A percentile compares a stretch with the other conserved stretches of the same genome.
These are phyloP conservation scores for Cryptocephalus moraei DNA, from an alignment of 2,888 invertebrate genomes.

Conservation along the genomic window DNA sequence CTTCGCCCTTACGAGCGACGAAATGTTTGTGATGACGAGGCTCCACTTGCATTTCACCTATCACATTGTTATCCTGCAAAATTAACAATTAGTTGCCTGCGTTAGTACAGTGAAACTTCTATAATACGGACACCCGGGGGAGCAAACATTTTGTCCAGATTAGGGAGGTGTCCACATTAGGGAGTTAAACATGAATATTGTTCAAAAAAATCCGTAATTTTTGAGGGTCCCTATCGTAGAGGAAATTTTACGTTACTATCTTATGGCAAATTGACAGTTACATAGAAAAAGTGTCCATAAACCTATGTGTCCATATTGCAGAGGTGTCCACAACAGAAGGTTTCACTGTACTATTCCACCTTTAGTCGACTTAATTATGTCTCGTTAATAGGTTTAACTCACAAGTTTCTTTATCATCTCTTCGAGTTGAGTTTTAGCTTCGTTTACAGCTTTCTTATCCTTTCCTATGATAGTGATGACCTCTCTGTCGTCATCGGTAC, in stretches of 20 bases:
- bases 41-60: slow-evolving; percentile 79
- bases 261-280: too few species aligned
- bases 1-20: slow-evolving; percentile 83
- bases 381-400: slow-evolving; percentile 27
- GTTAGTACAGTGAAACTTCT: too few species aligned
- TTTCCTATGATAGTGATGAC: slow-evolving; percentile 88
- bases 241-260: too few species aligned
- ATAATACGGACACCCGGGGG: too few species aligned
- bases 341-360: too few species aligned
- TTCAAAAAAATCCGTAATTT: too few species aligned
- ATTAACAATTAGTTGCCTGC: background rate
- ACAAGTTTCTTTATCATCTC: slow-evolving; percentile 80
- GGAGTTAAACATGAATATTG: too few species aligned
- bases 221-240: too few species aligned
- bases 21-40: slow-evolving; percentile 91
- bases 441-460: slow-evolving; percentile 82
- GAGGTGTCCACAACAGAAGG: slow-evolving; percentile 86
- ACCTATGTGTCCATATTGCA: slow-evolving; percentile 94
- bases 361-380: background rate
- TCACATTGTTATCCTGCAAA: slow-evolving; percentile 71
- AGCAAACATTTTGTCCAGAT: too few species aligned
- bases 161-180: too few species aligned
- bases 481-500: slow-evolving; percentile 81
- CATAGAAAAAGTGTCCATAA: too few species aligned
- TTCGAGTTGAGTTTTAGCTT: slow-evolving; percentile 78